phyloP scores from a whole-genome alignment of 2,888 invertebrate genomes.

The Noctua janthina region DNA sequence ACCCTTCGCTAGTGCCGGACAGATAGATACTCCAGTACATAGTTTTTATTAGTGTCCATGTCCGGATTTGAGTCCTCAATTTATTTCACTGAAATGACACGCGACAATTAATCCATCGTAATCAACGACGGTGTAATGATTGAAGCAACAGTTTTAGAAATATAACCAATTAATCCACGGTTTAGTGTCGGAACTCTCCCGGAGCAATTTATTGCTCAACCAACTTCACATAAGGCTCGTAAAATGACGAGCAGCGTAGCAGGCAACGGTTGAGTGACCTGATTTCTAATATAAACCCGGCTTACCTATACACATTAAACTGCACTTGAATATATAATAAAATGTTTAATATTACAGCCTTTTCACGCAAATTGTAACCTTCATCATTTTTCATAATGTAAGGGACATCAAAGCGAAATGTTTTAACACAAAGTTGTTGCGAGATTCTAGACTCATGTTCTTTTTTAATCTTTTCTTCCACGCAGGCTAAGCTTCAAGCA shows the following conservation, averaged over 20 bases:
- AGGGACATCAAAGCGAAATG: neutral
- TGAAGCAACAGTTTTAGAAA: slow-evolving; percentile 40
- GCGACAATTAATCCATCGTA: neutral
- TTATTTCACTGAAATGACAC: neutral
- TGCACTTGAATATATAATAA: slow-evolving; percentile 14
- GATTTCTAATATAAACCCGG: slow-evolving; percentile 56
- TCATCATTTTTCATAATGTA: neutral
- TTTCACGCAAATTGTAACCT: neutral
- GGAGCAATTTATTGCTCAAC: slow-evolving; percentile 66
- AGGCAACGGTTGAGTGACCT: slow-evolving; percentile 53
- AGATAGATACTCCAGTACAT: neutral
- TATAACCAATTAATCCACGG: slow-evolving; percentile 43
- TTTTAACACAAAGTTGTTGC: neutral
- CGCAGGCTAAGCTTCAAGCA: neutral
- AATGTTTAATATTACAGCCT: slow-evolving; percentile 1
- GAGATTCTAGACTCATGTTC: neutral
- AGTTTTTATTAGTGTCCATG: neutral
- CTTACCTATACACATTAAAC: slow-evolving; percentile 32
- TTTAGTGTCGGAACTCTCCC: slow-evolving; percentile 45
- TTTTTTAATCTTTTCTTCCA: neutral
- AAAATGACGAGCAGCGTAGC: slow-evolving; percentile 57
- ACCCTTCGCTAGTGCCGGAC: neutral
- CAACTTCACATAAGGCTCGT: slow-evolving; percentile 66
- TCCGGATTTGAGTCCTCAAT: neutral
- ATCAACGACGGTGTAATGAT: slow-evolving; percentile 24